Evolutionary conservation across 2,113 vertebrate genomes (phyloP).

Genomic region (Vicugna pacos): DNA sequence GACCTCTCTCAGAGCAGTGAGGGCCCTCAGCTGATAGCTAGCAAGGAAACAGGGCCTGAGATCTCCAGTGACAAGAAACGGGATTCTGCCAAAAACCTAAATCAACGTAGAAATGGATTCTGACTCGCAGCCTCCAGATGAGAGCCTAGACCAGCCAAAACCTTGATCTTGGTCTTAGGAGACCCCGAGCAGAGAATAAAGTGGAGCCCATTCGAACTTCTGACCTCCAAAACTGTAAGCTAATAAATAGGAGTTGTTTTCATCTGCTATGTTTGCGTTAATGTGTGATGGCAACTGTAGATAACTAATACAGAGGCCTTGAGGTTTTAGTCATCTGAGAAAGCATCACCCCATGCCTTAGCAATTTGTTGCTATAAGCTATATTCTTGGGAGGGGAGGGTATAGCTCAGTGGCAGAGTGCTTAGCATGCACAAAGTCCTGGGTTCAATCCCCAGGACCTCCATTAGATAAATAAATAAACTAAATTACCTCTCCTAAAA

Average conservation of each 20-base stretch:
- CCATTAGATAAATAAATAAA: no score
- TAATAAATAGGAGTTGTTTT: constrained; percentile 47
- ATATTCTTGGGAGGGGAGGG: no score
- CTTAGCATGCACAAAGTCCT: no score
- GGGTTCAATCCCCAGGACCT: no score
- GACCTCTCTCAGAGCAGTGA: neutral
- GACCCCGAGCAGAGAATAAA: constrained; percentile 18
- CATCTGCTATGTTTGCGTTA: neutral
- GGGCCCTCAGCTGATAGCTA: neutral
- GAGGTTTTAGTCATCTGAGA: neutral
- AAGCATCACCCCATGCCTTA: neutral
- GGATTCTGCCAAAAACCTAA: constrained; percentile 34
- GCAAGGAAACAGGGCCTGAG: neutral
- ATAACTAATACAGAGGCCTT: constrained; percentile 14
- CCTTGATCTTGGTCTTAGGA: constrained; percentile 7
- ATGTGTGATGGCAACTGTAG: neutral
- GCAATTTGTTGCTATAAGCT: neutral
- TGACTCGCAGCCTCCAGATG: neutral
- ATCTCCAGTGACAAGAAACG: neutral
- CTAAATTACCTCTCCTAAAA: no score
- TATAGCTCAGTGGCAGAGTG: no score
- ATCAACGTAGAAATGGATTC: constrained; percentile 27
- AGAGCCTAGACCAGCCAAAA: neutral
- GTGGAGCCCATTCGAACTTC: neutral
- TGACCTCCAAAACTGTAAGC: neutral